Percentiles rank a stretch among this genome's conserved stretches.
Evolutionary conservation across 2,888 invertebrate genomes (phyloP).

Genomic region (Iselma pallidipennis): DNA sequence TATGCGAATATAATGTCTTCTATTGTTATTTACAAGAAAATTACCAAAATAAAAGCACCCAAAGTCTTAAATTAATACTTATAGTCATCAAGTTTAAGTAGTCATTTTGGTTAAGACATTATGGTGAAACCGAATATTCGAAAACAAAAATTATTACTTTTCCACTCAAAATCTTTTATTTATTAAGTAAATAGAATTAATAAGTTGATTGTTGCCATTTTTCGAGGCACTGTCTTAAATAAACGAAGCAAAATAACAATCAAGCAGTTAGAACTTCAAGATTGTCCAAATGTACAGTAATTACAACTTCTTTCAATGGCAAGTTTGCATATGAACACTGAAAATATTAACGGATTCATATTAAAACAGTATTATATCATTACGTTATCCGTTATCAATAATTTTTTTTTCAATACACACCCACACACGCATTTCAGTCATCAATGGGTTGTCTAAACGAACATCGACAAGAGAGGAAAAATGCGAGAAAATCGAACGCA

Average conservation of each 20-base stretch:
- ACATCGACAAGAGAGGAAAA: constrained; percentile 36
- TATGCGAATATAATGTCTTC: neutral
- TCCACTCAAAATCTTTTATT: no score
- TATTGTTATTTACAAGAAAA: neutral
- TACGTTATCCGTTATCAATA: no score
- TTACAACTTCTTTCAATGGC: neutral
- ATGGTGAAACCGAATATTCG: neutral
- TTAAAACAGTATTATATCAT: no score
- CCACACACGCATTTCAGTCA: constrained; percentile 11
- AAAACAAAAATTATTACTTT: no score
- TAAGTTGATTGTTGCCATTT: no score
- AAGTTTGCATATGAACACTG: neutral
- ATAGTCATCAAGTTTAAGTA: no score
- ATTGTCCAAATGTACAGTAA: neutral
- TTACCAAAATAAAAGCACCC: neutral
- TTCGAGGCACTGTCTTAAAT: neutral
- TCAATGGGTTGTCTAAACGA: constrained; percentile 35
- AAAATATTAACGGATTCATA: neutral
- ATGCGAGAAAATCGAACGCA: constrained; percentile 36
- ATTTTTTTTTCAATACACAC: constrained; percentile 5
- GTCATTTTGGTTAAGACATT: neutral
- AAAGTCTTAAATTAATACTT: neutral
- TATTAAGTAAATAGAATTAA: neutral
- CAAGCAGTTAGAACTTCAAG: neutral
- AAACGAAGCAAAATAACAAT: neutral